Conservation (phyloP, 2,888 invertebrate species). For the Drosophila demipolita region DNA sequence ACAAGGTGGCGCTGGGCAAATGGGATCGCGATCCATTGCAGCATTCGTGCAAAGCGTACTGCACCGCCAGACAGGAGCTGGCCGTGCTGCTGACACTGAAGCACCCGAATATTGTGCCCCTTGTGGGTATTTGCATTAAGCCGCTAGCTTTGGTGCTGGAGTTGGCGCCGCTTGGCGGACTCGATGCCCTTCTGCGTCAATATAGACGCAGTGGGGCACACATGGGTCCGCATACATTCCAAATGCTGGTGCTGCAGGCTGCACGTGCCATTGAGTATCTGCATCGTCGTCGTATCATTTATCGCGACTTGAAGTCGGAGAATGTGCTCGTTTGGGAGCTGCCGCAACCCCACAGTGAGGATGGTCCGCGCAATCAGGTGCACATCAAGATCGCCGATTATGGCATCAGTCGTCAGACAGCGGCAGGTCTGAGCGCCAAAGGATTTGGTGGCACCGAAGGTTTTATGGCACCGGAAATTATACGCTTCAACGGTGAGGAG, state of each 20-base stretch:
- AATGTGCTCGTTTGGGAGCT: slow-evolving; percentile 99
- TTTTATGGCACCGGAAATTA: slow-evolving; percentile 99
- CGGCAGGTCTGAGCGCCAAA: slow-evolving; percentile 92
- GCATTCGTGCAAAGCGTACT: slow-evolving; percentile 97
- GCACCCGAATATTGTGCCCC: slow-evolving; percentile 96
- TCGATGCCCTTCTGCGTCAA: slow-evolving; percentile 93
- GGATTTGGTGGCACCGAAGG: slow-evolving; percentile 99
- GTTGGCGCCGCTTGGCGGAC: slow-evolving; percentile 95
- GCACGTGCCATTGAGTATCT: slow-evolving; percentile 98
- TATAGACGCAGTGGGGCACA: slow-evolving; percentile 94
- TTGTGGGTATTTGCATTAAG: slow-evolving; percentile 94
- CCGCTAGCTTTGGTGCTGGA: slow-evolving; percentile 95
- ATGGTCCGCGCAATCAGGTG: slow-evolving; percentile 89
- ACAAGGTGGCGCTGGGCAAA: slow-evolving; percentile 91
- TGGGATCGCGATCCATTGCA: slow-evolving; percentile 97
- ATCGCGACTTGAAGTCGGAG: slow-evolving; percentile 92
- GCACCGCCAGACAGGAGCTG: slow-evolving; percentile 97
- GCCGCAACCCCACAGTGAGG: slow-evolving; percentile 90
- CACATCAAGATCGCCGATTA: slow-evolving; percentile 99
- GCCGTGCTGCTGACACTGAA: slow-evolving; percentile 93
- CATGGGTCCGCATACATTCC: slow-evolving; percentile 92
- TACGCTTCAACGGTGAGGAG: slow-evolving; percentile 98
- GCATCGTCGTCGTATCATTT: slow-evolving; percentile 96
- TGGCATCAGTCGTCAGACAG: slow-evolving; percentile 94
- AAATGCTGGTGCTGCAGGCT: slow-evolving; percentile 94